Conservation (phyloP, 2,888 invertebrate species). For the Leptopilina syphax region DNA sequence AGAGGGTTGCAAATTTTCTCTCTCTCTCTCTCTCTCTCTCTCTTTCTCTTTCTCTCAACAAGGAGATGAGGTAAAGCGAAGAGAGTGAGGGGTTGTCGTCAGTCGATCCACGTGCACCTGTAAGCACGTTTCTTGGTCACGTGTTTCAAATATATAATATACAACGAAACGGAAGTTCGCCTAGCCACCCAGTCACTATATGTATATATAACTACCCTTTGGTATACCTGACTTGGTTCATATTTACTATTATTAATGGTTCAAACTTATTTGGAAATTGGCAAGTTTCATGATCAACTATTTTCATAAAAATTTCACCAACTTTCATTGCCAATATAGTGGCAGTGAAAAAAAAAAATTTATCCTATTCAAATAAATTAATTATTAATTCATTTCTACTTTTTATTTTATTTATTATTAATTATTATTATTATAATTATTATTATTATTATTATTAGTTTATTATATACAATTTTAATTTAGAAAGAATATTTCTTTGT, state of each 20-base stretch:
- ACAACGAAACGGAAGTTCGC: neutral
- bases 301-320: too few relatives aligned
- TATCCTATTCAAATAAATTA: too few relatives aligned
- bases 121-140: slow-evolving; percentile 74
- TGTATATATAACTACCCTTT: neutral
- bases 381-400: too few relatives aligned
- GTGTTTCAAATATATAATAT: slow-evolving; percentile 55
- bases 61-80: slow-evolving; percentile 45
- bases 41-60: neutral
- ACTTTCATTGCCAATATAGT: neutral
- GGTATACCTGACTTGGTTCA: neutral
- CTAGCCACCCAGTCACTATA: slow-evolving; percentile 3
- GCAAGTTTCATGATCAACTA: neutral
- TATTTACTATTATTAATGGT: neutral
- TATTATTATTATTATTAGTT: too few relatives aligned
- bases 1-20: slow-evolving; percentile 50
- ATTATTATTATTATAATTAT: too few relatives aligned
- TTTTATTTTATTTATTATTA: too few relatives aligned
- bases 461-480: too few relatives aligned
- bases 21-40: too few relatives aligned
- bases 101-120: slow-evolving; percentile 71
- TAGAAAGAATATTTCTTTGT: too few relatives aligned
- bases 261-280: neutral
- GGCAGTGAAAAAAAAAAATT: neutral
- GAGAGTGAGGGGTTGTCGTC: slow-evolving; percentile 60